Evolutionary conservation across 2,113 vertebrate genomes (phyloP).

Genomic region (Piaya cayana): DNA sequence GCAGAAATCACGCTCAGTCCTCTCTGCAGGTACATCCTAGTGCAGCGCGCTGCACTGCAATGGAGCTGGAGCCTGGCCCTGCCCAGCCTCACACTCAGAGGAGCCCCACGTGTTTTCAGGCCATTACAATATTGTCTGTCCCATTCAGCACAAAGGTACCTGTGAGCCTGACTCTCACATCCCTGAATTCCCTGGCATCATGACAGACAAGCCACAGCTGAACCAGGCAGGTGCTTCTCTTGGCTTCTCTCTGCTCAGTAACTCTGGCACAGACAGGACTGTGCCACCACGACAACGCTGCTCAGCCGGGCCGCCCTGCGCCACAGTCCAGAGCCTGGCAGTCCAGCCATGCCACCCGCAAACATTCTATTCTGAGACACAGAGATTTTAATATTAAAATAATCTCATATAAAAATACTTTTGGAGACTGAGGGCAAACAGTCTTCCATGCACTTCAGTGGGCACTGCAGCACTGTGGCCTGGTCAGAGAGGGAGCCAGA

Average conservation of each 20-base stretch:
- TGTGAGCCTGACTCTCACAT: neutral
- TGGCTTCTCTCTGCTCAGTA: neutral
- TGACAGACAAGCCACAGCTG: neutral
- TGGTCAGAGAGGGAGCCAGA: neutral
- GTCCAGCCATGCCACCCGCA: neutral
- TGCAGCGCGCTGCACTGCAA: neutral
- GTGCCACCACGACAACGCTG: accelerated
- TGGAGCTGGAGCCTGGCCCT: neutral
- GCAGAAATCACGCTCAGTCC: neutral
- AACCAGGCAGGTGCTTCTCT: neutral
- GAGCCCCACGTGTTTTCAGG: neutral
- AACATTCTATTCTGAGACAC: neutral
- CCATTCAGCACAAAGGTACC: neutral
- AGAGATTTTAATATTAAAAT: slow-evolving; percentile 66
- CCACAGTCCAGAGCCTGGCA: neutral
- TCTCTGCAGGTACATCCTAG: neutral
- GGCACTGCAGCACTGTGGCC: neutral
- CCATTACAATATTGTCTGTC: neutral
- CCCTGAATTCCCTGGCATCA: neutral
- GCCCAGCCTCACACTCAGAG: neutral
- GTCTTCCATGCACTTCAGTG: neutral
- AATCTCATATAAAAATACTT: slow-evolving; percentile 62
- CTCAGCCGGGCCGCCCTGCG: neutral
- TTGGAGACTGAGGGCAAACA: neutral
- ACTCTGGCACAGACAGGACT: neutral